Conservation (phyloP, 2,888 invertebrate species). For the Folsomia candida region DNA sequence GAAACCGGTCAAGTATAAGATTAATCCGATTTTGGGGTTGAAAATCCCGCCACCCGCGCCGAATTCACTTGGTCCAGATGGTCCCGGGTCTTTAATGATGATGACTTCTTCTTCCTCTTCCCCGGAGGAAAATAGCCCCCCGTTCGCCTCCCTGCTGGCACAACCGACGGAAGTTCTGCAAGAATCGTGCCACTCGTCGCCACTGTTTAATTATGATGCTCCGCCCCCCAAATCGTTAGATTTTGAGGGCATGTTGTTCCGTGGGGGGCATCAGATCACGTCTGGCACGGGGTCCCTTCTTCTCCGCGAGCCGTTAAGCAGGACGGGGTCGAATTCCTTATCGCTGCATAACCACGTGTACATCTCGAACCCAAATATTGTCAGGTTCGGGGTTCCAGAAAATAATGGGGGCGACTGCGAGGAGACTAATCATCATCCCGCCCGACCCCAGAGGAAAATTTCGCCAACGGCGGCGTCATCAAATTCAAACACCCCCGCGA, state of each 20-base stretch:
- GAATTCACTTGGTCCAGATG: slow-evolving; percentile 25
- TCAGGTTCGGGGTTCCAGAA: slow-evolving; percentile 15
- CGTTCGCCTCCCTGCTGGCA: slow-evolving; percentile 38
- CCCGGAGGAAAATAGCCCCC: slow-evolving; percentile 7
- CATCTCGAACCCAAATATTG: slow-evolving; percentile 39
- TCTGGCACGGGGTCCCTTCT: neutral
- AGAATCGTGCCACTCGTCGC: slow-evolving; percentile 37
- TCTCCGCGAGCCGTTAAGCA: slow-evolving; percentile 29
- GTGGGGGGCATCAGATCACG: slow-evolving; percentile 9
- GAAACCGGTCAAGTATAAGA: slow-evolving; percentile 48
- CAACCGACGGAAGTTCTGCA: slow-evolving; percentile 40
- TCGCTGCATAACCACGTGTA: slow-evolving; percentile 41
- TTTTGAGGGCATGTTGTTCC: slow-evolving; percentile 29
- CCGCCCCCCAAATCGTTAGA: slow-evolving; percentile 41
- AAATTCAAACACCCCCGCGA: slow-evolving; percentile 19
- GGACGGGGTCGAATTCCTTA: slow-evolving; percentile 40
- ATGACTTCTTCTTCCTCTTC: slow-evolving; percentile 15
- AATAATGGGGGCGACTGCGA: neutral
- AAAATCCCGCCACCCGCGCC: slow-evolving; percentile 22
- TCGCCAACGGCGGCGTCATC: slow-evolving; percentile 16
- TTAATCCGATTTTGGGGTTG: slow-evolving; percentile 37
- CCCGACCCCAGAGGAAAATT: slow-evolving; percentile 8
- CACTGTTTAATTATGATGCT: slow-evolving; percentile 38
- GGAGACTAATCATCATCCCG: neutral
- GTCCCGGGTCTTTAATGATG: slow-evolving; percentile 30